Conservation (phyloP, 2,888 invertebrate genomes). For the Chrysolina oricalcia region DNA sequence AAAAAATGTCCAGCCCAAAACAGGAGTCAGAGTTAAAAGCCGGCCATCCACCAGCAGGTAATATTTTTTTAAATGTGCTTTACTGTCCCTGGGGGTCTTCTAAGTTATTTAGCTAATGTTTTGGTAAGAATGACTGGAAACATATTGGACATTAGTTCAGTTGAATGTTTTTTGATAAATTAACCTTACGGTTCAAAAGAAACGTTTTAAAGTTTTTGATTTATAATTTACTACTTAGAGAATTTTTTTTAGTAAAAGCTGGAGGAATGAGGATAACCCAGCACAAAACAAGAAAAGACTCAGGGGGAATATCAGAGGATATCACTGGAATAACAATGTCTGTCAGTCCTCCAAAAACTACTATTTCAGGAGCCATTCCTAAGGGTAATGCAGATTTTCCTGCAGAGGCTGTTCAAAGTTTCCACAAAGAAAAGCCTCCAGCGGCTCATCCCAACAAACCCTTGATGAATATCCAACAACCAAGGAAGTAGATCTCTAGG, state of each 20-base stretch:
- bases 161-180: too few species aligned
- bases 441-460: slow-evolving; percentile 77
- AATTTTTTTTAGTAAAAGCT: slow-evolving; percentile 81
- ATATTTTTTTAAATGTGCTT: slow-evolving; percentile 54
- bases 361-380: slow-evolving; percentile 86
- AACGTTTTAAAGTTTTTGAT: neutral
- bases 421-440: slow-evolving; percentile 86
- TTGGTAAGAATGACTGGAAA: too few species aligned
- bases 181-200: too few species aligned
- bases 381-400: slow-evolving; percentile 92
- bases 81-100: too few species aligned
- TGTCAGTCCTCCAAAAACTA: slow-evolving; percentile 84
- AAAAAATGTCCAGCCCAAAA: slow-evolving; percentile 74
- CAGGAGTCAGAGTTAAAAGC: slow-evolving; percentile 84
- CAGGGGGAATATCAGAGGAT: slow-evolving; percentile 80
- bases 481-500: slow-evolving; percentile 79
- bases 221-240: neutral
- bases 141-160: neutral
- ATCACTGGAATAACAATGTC: slow-evolving; percentile 83
- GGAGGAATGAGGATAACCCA: slow-evolving; percentile 95
- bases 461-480: slow-evolving; percentile 87
- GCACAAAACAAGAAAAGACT: slow-evolving; percentile 83
- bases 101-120: too few species aligned
- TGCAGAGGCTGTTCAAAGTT: slow-evolving; percentile 88
- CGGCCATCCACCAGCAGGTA: slow-evolving; percentile 94